Evolutionary conservation across 2,888 invertebrate species (phyloP).

Genomic region (Cheilosia soror): DNA sequence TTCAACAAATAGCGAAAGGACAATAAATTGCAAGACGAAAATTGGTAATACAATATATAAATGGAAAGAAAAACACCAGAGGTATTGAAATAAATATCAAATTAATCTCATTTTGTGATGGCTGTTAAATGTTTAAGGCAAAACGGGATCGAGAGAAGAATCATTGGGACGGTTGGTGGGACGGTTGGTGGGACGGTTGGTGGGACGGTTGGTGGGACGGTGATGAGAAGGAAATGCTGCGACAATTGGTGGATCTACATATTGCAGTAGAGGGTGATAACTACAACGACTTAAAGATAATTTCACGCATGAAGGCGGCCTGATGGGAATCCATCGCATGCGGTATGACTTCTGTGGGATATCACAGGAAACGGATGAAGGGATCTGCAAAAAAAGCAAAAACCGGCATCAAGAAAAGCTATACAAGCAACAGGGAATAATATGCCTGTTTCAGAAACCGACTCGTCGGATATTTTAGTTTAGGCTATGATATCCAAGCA

Average conservation of each 20-base stretch:
- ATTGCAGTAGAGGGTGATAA: constrained; percentile 3
- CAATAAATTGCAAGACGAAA: no score
- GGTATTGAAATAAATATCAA: no score
- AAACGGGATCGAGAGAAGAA: neutral
- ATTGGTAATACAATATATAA: no score
- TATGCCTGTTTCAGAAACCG: neutral
- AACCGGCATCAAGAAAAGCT: neutral
- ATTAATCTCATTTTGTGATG: no score
- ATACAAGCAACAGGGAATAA: neutral
- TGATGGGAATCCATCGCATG: neutral
- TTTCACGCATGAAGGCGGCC: no score
- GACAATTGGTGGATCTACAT: neutral
- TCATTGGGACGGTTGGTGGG: neutral
- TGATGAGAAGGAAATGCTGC: constrained; percentile 4
- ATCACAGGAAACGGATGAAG: neutral
- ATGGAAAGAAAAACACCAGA: no score
- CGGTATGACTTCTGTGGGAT: constrained; percentile 1
- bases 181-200: neutral
- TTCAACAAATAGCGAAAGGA: no score
- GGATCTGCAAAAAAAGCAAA: neutral
- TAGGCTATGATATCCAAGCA: neutral
- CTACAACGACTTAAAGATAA: neutral
- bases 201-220: neutral
- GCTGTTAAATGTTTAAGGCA: neutral
- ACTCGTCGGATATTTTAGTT: neutral